Evolutionary conservation across 2,113 vertebrate species (phyloP).

Genomic region (Rhinogobius similis): DNA sequence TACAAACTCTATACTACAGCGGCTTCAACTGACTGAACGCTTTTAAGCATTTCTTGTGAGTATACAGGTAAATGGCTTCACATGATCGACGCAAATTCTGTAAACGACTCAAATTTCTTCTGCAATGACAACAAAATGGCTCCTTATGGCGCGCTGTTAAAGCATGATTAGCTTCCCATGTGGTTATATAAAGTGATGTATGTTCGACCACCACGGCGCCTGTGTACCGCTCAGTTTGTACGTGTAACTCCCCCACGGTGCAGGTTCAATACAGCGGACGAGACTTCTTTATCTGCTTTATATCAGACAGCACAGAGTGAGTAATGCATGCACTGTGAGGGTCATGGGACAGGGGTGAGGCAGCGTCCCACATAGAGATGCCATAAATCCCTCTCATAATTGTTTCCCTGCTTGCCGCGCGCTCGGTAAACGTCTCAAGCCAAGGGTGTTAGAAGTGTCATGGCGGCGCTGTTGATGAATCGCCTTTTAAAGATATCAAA

Average conservation of each 20-base stretch:
- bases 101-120: too few relatives aligned
- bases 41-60: too few relatives aligned
- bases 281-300: conserved; percentile 47
- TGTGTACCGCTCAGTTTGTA: conserved; percentile 22
- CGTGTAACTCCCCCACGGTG: conserved; percentile 32
- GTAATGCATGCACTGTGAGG: conserved; percentile 49
- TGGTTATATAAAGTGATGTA: conserved; percentile 26
- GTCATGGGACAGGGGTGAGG: conserved; percentile 57
- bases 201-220: background rate
- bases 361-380: conserved; percentile 59
- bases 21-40: too few relatives aligned
- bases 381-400: conserved; percentile 79
- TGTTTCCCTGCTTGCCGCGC: conserved; percentile 71
- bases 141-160: too few relatives aligned
- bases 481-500: conserved; percentile 78
- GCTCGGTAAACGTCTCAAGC: conserved; percentile 73
- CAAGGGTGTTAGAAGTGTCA: conserved; percentile 75
- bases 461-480: conserved; percentile 74
- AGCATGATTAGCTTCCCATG: conserved; percentile 40
- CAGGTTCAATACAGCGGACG: conserved; percentile 48
- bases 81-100: too few relatives aligned
- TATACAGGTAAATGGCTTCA: too few relatives aligned
- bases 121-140: too few relatives aligned
- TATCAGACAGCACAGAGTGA: conserved; percentile 40
- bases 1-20: too few relatives aligned